Conservation (phyloP, 2,113 vertebrate genomes). For the Amphilophus citrinellus region DNA sequence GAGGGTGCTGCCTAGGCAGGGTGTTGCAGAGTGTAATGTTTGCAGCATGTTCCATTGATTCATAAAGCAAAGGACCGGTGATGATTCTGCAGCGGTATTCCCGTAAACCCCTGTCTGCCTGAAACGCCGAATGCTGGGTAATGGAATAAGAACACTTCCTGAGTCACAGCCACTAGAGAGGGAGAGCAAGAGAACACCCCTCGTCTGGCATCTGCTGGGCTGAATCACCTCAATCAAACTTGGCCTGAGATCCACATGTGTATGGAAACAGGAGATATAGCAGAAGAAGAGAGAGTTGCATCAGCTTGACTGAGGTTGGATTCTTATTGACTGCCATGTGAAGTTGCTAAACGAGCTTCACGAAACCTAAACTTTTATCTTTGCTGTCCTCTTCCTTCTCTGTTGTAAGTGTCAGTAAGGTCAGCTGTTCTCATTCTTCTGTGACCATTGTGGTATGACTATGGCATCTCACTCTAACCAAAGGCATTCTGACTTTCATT, state of each 20-base stretch:
- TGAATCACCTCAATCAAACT: slow-evolving; percentile 70
- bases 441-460: slow-evolving; percentile 65
- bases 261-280: slow-evolving; percentile 52
- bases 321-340: slow-evolving; percentile 6
- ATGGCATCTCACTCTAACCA: slow-evolving; percentile 63
- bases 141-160: slow-evolving; percentile 68
- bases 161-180: slow-evolving; percentile 67
- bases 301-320: slow-evolving; percentile 38
- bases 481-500: slow-evolving; percentile 63
- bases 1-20: slow-evolving; percentile 66
- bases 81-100: slow-evolving; percentile 81
- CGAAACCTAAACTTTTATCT: background rate
- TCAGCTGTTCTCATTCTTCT: slow-evolving; percentile 62
- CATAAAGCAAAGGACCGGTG: slow-evolving; percentile 71
- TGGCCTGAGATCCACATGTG: slow-evolving; percentile 27
- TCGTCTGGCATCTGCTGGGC: slow-evolving; percentile 56
- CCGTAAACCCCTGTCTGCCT: slow-evolving; percentile 75
- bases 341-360: slow-evolving; percentile 14
- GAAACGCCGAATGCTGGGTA: slow-evolving; percentile 69
- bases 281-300: slow-evolving; percentile 49
- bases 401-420: slow-evolving; percentile 8
- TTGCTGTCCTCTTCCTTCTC: slow-evolving; percentile 9
- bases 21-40: slow-evolving; percentile 73
- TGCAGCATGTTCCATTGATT: slow-evolving; percentile 82
- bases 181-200: slow-evolving; percentile 55